phyloP scores from a whole-genome alignment of 2,888 invertebrate genomes.

The Brassicogethes aeneus region DNA sequence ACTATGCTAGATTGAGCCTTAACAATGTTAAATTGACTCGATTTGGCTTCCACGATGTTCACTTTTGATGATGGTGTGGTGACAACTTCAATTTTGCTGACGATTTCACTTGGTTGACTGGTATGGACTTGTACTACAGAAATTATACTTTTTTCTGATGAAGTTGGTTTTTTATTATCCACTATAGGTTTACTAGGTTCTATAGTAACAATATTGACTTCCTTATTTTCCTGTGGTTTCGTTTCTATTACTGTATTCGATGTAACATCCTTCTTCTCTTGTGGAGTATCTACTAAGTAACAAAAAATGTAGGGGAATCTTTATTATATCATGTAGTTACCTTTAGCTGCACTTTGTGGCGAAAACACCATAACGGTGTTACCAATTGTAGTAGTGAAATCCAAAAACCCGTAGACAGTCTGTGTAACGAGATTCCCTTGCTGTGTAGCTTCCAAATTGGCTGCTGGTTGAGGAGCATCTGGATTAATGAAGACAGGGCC shows the following conservation, averaged over 20 bases:
- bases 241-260: slow-evolving; percentile 35
- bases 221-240: slow-evolving; percentile 20
- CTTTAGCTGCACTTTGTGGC: slow-evolving; percentile 65
- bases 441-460: slow-evolving; percentile 13
- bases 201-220: slow-evolving; percentile 25
- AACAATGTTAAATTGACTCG: neutral
- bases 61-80: slow-evolving; percentile 1
- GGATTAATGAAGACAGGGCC: slow-evolving; percentile 36
- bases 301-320: no score
- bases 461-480: slow-evolving; percentile 17
- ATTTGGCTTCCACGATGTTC: neutral
- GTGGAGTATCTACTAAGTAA: no score
- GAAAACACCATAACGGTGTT: slow-evolving; percentile 93
- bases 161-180: slow-evolving; percentile 42
- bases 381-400: slow-evolving; percentile 89
- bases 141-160: slow-evolving; percentile 20
- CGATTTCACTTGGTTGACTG: slow-evolving; percentile 20
- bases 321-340: no score
- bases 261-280: slow-evolving; percentile 20
- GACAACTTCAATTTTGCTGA: slow-evolving; percentile 14
- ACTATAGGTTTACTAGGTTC: slow-evolving; percentile 40
- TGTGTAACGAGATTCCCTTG: slow-evolving; percentile 59
- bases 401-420: slow-evolving; percentile 88
- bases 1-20: slow-evolving; percentile 4
- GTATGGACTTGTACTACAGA: slow-evolving; percentile 28